phyloP scores from a whole-genome alignment of 2,797 vertebrate species.

The Myotis planiceps region DNA sequence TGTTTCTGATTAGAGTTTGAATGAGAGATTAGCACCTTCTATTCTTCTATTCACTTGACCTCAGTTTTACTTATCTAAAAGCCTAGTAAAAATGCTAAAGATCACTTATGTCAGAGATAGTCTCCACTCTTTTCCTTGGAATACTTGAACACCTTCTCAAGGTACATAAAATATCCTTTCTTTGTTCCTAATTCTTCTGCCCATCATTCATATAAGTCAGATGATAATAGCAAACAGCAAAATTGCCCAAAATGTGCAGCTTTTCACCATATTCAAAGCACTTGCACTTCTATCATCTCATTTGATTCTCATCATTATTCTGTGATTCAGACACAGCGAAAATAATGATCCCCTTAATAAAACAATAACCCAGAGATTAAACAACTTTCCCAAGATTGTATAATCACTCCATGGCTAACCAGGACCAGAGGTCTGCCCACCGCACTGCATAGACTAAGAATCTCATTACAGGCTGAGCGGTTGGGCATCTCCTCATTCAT shows the following conservation, averaged over 20 bases:
- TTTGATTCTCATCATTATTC: neutral
- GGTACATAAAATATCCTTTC: neutral
- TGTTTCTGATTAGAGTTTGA: neutral
- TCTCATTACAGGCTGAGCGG: neutral
- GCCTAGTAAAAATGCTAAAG: neutral
- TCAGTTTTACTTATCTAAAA: neutral
- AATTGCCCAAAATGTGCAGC: neutral
- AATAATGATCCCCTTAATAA: neutral
- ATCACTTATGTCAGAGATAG: neutral
- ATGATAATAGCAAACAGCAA: neutral
- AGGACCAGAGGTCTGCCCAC: neutral
- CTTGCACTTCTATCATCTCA: neutral
- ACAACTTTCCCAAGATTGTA: neutral
- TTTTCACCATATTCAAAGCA: neutral
- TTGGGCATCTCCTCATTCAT: too few species aligned
- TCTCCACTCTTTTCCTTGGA: neutral
- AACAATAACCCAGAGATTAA: neutral
- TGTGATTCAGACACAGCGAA: neutral
- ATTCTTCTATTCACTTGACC: neutral
- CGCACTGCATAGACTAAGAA: neutral
- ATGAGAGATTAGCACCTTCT: neutral
- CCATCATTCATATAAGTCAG: neutral
- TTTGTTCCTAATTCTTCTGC: neutral
- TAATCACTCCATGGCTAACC: neutral
- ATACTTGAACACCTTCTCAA: neutral